These are phyloP conservation scores for Poliocrania exsul DNA, from an alignment of 2,797 vertebrate genomes.

Conservation along the genomic window DNA sequence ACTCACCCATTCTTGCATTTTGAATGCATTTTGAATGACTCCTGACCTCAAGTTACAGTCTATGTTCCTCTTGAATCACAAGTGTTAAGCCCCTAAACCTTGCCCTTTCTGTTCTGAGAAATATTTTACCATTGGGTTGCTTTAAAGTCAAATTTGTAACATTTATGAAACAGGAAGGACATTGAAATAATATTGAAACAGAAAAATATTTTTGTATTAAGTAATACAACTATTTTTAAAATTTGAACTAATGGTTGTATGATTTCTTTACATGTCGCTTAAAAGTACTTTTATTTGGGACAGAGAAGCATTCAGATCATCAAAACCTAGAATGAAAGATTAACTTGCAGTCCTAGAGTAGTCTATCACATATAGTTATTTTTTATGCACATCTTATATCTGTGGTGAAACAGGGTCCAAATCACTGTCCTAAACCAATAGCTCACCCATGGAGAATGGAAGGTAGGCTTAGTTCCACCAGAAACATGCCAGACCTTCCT, in stretches of 20 bases:
- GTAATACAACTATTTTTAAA: not conserved
- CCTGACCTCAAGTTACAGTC: not conserved
- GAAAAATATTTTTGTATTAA: not conserved
- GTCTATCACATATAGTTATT: fast-evolving
- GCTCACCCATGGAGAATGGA: not conserved
- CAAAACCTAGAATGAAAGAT: not conserved
- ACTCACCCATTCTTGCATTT: not conserved
- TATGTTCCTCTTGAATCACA: not conserved
- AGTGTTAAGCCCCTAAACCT: not conserved
- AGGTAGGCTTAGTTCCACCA: not conserved
- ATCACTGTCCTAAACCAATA: not conserved
- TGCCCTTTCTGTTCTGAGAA: not conserved
- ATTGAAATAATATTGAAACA: not conserved
- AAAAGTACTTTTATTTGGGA: not conserved
- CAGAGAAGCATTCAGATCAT: not conserved
- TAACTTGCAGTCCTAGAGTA: not conserved
- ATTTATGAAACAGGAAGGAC: not conserved
- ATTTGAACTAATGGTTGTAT: not conserved
- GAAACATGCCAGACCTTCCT: not conserved
- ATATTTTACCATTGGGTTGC: not conserved
- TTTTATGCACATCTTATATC: not conserved
- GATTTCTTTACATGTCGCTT: not conserved
- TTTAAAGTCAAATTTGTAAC: not conserved
- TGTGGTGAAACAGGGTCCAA: not conserved
- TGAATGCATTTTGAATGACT: not conserved